Evolutionary conservation across 35 echinoderm and acorn worm species (phyloP), one percentile per base, ranked within the genome.

Genomic region (Apostichopus parvimensis): DNA sequence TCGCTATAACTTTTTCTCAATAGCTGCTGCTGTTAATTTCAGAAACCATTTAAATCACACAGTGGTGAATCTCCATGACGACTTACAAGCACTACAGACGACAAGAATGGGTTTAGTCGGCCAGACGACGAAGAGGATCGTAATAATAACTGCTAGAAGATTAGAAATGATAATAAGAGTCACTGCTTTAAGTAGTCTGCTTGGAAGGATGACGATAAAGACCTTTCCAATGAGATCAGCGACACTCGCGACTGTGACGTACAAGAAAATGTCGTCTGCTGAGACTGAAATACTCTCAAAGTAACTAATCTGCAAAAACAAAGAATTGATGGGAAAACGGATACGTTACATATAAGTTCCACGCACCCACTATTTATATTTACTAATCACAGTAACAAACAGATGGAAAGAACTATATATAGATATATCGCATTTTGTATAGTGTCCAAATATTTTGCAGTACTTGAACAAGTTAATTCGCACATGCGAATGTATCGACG

Each of bases 281-380:
- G 86, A 62, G 23, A 52, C 23, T 28, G 57, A 28, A 54, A 88
- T 88, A 18, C 86, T 88, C 61, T 88, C 86, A 71, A 88, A 88
- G 22, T 88, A 88, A 25, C 86, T 88, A n/a, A 88, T 54, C 86
- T 88, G 22, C 24, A 0, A 82, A 45, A 6, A 17, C 2, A 28
- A 57, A 28, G 6, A 45, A 57, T 25, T 25, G 24, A 25, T 25
- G 24, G 7, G 45, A 57, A 57, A 82, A 57, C 57, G 10, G 10
- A 59, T 59, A 59, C 57, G 24, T 59, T 59, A 59, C 10, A 59
- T 59, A 59, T 59, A 59, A 1, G 24, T 25, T 25, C 24, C 24
- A 59, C 10, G 10, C 6, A 59, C 10, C 57, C 0, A 8, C 57
- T 59, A 10, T 10, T 59, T 8, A 59, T 59, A 59, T 59, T 59